phyloP scores from a whole-genome alignment of 2,113 vertebrate species.

The Sylvicapra grimmia region DNA sequence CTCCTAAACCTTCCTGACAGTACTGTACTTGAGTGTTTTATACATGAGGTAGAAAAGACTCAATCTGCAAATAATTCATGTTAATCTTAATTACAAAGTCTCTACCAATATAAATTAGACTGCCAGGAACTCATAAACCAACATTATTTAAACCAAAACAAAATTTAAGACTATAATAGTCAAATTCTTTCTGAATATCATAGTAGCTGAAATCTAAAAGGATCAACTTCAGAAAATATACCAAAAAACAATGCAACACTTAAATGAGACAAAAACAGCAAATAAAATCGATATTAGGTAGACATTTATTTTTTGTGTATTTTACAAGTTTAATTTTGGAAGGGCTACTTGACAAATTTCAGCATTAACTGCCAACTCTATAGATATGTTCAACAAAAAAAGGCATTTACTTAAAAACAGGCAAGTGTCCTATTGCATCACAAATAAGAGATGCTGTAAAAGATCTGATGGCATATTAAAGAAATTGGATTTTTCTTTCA shows the following conservation, averaged over 20 bases:
- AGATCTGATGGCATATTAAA: constrained; percentile 65
- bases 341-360: constrained; percentile 76
- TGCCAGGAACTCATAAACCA: background rate
- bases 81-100: background rate
- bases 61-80: background rate
- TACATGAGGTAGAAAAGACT: background rate
- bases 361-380: constrained; percentile 75
- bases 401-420: constrained; percentile 68
- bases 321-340: constrained; percentile 79
- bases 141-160: constrained; percentile 9
- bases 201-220: background rate
- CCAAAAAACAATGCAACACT: constrained; percentile 45
- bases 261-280: constrained; percentile 76
- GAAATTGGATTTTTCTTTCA: constrained; percentile 62
- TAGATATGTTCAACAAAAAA: constrained; percentile 76
- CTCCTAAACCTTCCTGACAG: background rate
- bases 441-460: constrained; percentile 71
- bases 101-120: background rate
- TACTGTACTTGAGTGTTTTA: background rate
- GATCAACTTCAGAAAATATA: constrained; percentile 45
- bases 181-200: background rate
- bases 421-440: constrained; percentile 69
- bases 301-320: constrained; percentile 81
- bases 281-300: constrained; percentile 76
- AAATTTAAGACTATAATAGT: background rate